Evolutionary conservation across 2,113 vertebrate species (phyloP), one percentile per base, ranked within the genome.

Genomic region (Prolemur simus): DNA sequence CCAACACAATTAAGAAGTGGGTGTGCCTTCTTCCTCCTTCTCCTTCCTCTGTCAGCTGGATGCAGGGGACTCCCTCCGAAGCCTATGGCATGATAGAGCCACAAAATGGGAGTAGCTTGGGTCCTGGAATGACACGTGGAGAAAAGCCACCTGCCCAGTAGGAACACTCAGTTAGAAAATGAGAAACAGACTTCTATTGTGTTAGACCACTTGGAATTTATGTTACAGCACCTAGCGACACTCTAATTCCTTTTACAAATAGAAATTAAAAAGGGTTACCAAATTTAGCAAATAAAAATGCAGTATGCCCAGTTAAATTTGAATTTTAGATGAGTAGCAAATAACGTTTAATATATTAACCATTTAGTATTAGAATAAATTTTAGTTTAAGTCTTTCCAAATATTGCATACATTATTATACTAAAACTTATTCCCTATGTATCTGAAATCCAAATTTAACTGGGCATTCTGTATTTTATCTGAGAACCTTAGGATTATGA

Each of bases 301-400:
- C 7, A 77, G 25, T 13, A 63, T 39, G 29, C 9, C 11, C 2
- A 71, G 82, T 69, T 89, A 77, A 95, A 87, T 88, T 80, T 20
- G 10, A 76, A 84, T 71, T 91, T 94, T 90, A 91, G 32, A 47
- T 93, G 76, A 94, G 66, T 74, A 87, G 45, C 21, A 73, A 76
- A 39, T 82, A 63, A 47, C 66, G 69, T 68, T 71, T 87, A 87
- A 66, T 81, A 45, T 58, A 29, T 20, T 80, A 82, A 82, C 78
- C 23, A 87, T 60, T 91, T 93, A 73, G 60, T 45, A 27, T 77
- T 52, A 63, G 6, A 95, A 85, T 93, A 64, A 3, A 73, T 66
- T 85, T 82, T 77, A 63, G 12, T 13, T 12, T 52, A 78, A 71
- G 8, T 52, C 76, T 86, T 84, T 84, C 3, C 3, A 82, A 81